Evolutionary conservation across 1,140 invertebrate species (phyloP).

Genomic region (Brachionus manjavacas): DNA sequence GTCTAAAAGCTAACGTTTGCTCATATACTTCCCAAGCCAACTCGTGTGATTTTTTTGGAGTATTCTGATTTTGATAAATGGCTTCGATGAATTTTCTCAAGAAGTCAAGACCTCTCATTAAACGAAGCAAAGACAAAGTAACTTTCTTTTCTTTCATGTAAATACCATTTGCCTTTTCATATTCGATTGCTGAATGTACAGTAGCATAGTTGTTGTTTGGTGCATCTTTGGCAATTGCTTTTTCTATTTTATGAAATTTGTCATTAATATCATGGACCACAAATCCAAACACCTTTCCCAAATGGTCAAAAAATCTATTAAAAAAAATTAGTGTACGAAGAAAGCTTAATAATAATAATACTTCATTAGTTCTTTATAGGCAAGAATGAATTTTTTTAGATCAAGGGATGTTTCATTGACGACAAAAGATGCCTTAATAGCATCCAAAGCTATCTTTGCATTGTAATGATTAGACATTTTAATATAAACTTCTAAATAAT

Average conservation of each 20-base stretch:
- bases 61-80: slow-evolving; percentile 31
- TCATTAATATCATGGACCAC: slow-evolving; percentile 12
- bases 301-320: slow-evolving; percentile 29
- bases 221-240: slow-evolving; percentile 11
- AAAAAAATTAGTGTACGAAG: too few relatives aligned
- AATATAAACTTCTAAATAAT: neutral
- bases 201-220: neutral
- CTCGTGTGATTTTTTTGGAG: neutral
- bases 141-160: neutral
- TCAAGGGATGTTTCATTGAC: neutral
- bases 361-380: slow-evolving; percentile 33
- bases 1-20: slow-evolving; percentile 25
- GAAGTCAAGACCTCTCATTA: slow-evolving; percentile 39
- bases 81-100: slow-evolving; percentile 18
- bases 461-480: slow-evolving; percentile 2
- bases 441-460: neutral
- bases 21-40: slow-evolving; percentile 25
- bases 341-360: neutral
- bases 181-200: slow-evolving; percentile 11
- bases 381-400: neutral
- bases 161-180: neutral
- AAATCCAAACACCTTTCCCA: slow-evolving; percentile 33
- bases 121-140: slow-evolving; percentile 10
- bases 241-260: slow-evolving; percentile 41
- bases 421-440: neutral